Conservation (phyloP, 2,113 vertebrate genomes). For the Acrocephalus kingi region DNA sequence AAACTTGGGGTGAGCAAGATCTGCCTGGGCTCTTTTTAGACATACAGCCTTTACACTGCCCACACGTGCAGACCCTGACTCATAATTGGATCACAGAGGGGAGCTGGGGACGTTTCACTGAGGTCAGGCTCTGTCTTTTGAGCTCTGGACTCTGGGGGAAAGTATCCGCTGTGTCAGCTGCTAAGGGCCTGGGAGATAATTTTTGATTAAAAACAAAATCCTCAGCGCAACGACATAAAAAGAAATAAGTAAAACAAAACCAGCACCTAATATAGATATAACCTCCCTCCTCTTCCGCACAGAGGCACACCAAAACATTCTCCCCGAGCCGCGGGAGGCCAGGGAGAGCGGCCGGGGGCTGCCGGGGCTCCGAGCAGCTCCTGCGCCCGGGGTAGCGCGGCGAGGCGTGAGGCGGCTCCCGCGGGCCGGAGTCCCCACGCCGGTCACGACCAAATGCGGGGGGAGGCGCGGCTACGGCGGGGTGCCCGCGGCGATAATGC, state of each 20-base stretch:
- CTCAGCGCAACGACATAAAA: background rate
- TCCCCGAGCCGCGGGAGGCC: background rate
- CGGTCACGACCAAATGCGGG: background rate
- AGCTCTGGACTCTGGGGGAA: background rate
- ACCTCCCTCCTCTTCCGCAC: background rate
- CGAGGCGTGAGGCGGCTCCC: background rate
- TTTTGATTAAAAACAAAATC: background rate
- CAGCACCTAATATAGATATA: background rate
- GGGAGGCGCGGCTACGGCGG: background rate
- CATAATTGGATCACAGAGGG: background rate
- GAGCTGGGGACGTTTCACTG: background rate
- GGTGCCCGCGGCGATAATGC: background rate
- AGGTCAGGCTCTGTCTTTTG: background rate
- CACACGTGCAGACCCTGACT: background rate
- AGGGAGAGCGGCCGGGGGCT: background rate
- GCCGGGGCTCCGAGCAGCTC: background rate
- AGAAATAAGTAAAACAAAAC: background rate
- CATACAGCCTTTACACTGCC: background rate
- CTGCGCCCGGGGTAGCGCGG: background rate
- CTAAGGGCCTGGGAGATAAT: background rate
- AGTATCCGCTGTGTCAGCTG: background rate
- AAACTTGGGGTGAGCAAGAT: background rate
- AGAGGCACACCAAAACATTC: background rate
- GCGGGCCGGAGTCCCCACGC: background rate
- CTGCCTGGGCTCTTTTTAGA: background rate